Base-by-base conservation (phyloP, 1,140 invertebrate species). In the Whitmania pigra region DNA sequence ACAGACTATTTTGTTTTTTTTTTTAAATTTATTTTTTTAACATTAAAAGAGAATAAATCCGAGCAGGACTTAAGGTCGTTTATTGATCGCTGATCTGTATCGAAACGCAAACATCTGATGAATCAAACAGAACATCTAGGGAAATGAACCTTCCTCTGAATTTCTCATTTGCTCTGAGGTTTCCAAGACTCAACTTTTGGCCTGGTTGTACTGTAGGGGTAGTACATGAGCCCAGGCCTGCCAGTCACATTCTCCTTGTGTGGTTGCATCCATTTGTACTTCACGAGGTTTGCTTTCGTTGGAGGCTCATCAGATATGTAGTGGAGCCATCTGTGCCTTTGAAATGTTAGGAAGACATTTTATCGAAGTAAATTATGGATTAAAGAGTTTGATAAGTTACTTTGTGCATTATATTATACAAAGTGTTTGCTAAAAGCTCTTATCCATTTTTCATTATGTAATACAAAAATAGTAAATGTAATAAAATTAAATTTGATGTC, bases 181-280 rank as follows among this genome's bases (percentile, higher is more conserved):
- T 86, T 82, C 93, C 93, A 96, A 11, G 89, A 79, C 81, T 93
- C 83, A 53, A 96, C 87, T 84, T 95, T 96, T 2, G 89, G 87
- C 67, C 80, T 82, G 22, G 89, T 90, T 15, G 94, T 97, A 72
- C 86, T 88, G 81, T 95, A 97, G 0, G 94, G 94, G 75, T 90
- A 88, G 78, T 94, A 98, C 77, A 78, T 49, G 22, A 76, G 29
- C 9, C 85, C 81, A 0, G 91, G 93, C 20, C 29, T 22, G 40
- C 92, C 93, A 20, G 89, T 88, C 29, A 88, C 71, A 82, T 98
- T 97, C 78, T 90, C 88, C 36, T 85, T 87, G 80, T 93, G 90
- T 72, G 91, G 87, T 5, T 82, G 76, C 85, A 95, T 89, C 94
- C 94, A 97, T 77, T 88, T 87, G 79, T 94, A 87, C 74, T 80